Base-by-base conservation (phyloP, 2,113 vertebrate species). In the Haemorhous mexicanus region DNA sequence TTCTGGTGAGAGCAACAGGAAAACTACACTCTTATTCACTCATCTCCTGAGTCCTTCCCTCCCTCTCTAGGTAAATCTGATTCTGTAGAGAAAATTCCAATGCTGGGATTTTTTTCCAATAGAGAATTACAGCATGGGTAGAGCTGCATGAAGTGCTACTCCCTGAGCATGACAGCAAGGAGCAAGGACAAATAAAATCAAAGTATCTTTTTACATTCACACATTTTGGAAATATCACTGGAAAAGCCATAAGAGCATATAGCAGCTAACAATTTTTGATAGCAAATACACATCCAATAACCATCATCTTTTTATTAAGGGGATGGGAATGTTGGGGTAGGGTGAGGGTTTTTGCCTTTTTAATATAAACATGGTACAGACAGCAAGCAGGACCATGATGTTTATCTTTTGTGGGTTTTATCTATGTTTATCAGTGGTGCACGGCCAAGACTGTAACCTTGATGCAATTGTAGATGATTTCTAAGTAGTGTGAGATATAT, bases 1-100 rank as follows among this genome's bases (percentile, higher is more conserved):
- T 62, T 66, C 26, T 90, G 11, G 14, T 46, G 20, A 46, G 13
- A 2, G 1, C 0, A 0, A 16, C 35, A 47, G 27, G 27, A 47
- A 63, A 35, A 28, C 62, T 53, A 3, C 0, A 0, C 24, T 32
- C 17, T 70, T 39, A 22, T 13, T 62, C 33, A 30, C 35, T 32
- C 13, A 67, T 12, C 2, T 12, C 5, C 10, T 18, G 7, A 46
- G 24, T 32, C 35, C 24, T 80, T 76, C 49, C 28, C 5, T 75
- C 53, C 2, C 0, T 26, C 41, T 84, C n/a, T 26, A 44, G 16
- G 50, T 39, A 84, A 62, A 73, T 11, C n/a, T 50, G 23, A 22
- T 39, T 53, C 46, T 50, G 12, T 6, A 70, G 16, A 66, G 32
- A 50, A 74, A 61, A 81, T 70, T 67, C 10, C 6, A 28, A 6